A percentile compares a stretch with the other conserved stretches of the same genome.
phyloP scores from a whole-genome alignment of 2,888 invertebrate species.

The Erebia ligea region DNA sequence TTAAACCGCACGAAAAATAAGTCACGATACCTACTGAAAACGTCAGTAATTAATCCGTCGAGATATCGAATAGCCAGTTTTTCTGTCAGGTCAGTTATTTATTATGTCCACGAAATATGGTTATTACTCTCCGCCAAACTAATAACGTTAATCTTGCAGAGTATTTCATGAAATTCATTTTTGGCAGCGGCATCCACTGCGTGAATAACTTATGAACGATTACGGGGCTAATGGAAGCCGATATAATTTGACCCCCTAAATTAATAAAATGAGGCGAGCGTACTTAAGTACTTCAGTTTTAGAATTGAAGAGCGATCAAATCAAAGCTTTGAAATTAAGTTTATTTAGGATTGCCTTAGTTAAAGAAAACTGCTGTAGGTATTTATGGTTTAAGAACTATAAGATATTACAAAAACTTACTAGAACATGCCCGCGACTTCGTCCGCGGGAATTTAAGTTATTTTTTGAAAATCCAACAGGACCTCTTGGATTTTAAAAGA shows the following conservation, averaged over 20 bases:
- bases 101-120: conserved; percentile 20
- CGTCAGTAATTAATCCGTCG: conserved; percentile 17
- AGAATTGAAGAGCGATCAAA: no score
- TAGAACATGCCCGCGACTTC: no score
- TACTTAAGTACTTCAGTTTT: no score
- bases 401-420: no score
- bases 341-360: no score
- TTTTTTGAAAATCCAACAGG: no score
- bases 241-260: conserved; percentile 18
- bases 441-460: no score
- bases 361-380: no score
- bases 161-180: conserved; percentile 22
- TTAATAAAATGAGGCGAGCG: conserved; percentile 4
- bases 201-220: conserved; percentile 16
- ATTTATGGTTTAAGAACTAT: no score
- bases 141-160: conserved; percentile 23
- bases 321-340: no score
- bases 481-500: no score
- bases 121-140: conserved; percentile 20
- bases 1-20: conserved; percentile 13
- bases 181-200: conserved; percentile 18
- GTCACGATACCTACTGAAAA: conserved; percentile 15
- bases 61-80: conserved; percentile 19
- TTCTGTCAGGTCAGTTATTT: conserved; percentile 18
- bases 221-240: conserved; percentile 9